Conservation (phyloP, 2,113 vertebrate genomes). For the Ophiodon elongatus region DNA sequence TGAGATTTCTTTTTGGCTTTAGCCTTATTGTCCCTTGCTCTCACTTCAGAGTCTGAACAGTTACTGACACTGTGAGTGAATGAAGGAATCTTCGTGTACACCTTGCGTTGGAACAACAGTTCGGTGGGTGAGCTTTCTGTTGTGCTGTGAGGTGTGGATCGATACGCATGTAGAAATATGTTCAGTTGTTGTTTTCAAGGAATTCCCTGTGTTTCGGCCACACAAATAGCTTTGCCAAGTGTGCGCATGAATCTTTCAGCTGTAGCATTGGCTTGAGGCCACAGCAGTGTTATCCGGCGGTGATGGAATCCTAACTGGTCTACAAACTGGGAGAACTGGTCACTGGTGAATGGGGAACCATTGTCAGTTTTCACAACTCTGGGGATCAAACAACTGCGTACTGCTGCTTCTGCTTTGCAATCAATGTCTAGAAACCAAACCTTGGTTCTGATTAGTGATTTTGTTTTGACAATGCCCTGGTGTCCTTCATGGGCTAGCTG, state of each 20-base stretch:
- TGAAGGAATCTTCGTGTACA: too few species aligned
- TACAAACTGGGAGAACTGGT: slow-evolving; percentile 44
- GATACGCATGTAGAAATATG: neutral
- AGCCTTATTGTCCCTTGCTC: too few species aligned
- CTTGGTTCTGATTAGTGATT: slow-evolving; percentile 30
- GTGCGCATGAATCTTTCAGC: neutral
- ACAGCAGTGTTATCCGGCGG: neutral
- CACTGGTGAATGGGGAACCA: slow-evolving; percentile 37
- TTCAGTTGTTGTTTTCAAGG: neutral
- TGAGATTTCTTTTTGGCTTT: too few species aligned
- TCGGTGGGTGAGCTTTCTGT: too few species aligned
- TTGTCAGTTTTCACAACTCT: slow-evolving; percentile 41
- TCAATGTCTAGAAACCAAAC: slow-evolving; percentile 12
- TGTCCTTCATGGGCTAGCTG: too few species aligned
- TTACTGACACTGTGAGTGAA: too few species aligned
- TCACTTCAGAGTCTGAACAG: too few species aligned
- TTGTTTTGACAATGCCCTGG: slow-evolving; percentile 45
- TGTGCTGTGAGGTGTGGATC: too few species aligned
- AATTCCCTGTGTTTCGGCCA: neutral
- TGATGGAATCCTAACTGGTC: slow-evolving; percentile 21
- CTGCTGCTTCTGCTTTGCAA: neutral
- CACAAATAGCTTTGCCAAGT: neutral
- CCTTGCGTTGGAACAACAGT: too few species aligned
- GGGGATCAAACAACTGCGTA: neutral
- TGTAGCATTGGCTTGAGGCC: neutral